Conservation (phyloP, 2,888 invertebrate species). For the Oligia latruncula region DNA sequence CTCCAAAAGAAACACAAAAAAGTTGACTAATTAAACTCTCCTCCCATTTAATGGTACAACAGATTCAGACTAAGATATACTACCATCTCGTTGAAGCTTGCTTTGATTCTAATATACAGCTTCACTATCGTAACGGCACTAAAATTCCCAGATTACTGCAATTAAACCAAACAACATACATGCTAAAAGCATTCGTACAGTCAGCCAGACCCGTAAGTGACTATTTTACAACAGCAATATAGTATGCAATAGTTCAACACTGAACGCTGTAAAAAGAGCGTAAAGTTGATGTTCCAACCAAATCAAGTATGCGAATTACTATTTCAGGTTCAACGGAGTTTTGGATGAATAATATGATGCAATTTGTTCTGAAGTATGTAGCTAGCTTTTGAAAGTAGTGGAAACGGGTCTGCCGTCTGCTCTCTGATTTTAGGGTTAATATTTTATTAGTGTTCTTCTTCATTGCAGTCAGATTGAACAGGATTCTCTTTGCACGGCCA, state of each 20-base stretch:
- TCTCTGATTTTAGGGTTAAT: slow-evolving; percentile 41
- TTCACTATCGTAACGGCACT: slow-evolving; percentile 27
- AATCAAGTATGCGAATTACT: slow-evolving; percentile 74
- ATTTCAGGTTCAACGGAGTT: slow-evolving; percentile 53
- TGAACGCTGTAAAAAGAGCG: slow-evolving; percentile 73
- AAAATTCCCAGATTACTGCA: slow-evolving; percentile 43
- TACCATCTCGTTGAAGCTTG: slow-evolving; percentile 4
- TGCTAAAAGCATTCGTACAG: slow-evolving; percentile 35
- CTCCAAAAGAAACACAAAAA: slow-evolving; percentile 8
- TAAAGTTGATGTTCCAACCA: slow-evolving; percentile 74
- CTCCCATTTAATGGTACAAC: slow-evolving; percentile 11
- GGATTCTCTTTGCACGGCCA: not conserved
- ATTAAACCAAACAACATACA: slow-evolving; percentile 21
- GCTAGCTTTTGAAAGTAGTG: slow-evolving; percentile 32
- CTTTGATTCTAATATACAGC: slow-evolving; percentile 37
- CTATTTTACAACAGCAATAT: slow-evolving; percentile 57
- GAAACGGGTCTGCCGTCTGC: slow-evolving; percentile 23
- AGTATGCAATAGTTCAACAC: slow-evolving; percentile 62
- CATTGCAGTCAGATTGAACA: slow-evolving; percentile 18
- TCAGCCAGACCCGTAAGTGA: slow-evolving; percentile 30
- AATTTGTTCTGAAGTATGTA: slow-evolving; percentile 43
- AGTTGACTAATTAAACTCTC: slow-evolving; percentile 16
- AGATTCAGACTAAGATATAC: slow-evolving; percentile 23
- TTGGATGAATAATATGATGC: slow-evolving; percentile 54
- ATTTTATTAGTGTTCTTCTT: slow-evolving; percentile 39